Conservation (phyloP, 1,140 invertebrate genomes). For the Neodiprion lecontei region DNA sequence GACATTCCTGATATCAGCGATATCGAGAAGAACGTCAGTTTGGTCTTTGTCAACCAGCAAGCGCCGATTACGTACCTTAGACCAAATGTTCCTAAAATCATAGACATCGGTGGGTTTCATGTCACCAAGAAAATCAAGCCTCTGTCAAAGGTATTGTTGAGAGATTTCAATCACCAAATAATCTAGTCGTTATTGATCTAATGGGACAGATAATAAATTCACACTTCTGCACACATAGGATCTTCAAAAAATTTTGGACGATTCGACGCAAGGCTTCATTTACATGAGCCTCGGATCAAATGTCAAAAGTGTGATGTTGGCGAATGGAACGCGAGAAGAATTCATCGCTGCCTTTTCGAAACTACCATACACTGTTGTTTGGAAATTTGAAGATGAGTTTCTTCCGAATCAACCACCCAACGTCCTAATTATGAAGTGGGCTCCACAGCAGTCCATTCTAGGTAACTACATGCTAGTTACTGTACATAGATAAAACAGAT, state of each 20-base stretch:
- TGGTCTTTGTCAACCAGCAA: conserved; percentile 66
- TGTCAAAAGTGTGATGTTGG: conserved; percentile 43
- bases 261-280: conserved; percentile 63
- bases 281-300: conserved; percentile 66
- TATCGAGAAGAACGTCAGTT: conserved; percentile 48
- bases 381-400: conserved; percentile 40
- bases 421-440: conserved; percentile 50
- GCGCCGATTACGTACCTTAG: conserved; percentile 61
- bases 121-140: conserved; percentile 34
- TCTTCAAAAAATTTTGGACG: conserved; percentile 55
- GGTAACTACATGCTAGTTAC: conserved; percentile 26
- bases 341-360: conserved; percentile 62
- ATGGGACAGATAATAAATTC: too few species aligned
- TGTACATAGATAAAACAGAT: too few species aligned
- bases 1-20: conserved; percentile 36
- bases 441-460: conserved; percentile 53
- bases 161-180: too few species aligned
- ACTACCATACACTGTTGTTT: conserved; percentile 40
- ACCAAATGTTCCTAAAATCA: conserved; percentile 63
- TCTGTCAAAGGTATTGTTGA: conserved; percentile 41
- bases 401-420: conserved; percentile 36
- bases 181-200: too few species aligned
- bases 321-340: conserved; percentile 23
- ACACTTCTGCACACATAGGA: conserved; percentile 43
- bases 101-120: conserved; percentile 63